These are phyloP conservation scores for Liasis olivaceus DNA, from an alignment of 2,797 vertebrate genomes.

Conservation along the genomic window DNA sequence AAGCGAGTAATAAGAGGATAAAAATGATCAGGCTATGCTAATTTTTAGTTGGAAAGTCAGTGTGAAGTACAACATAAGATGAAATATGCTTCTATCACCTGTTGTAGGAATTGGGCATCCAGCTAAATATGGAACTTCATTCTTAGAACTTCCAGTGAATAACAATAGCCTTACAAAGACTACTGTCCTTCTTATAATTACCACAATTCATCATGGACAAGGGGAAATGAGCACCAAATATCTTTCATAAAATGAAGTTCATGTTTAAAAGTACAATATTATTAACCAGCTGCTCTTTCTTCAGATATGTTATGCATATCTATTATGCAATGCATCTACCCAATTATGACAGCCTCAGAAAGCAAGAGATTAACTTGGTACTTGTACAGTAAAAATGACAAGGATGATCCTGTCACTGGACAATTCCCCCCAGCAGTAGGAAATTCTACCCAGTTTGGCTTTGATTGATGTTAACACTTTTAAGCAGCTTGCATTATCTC, in stretches of 20 bases:
- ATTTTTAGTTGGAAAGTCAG: constrained; percentile 69
- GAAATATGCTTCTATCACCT: constrained; percentile 73
- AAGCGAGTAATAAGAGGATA: constrained; percentile 74
- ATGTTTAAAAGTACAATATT: constrained; percentile 51
- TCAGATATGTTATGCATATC: constrained; percentile 64
- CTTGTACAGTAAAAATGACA: constrained; percentile 24
- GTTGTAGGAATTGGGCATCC: constrained; percentile 66
- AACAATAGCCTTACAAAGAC: constrained; percentile 78
- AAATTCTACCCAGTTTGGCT: background rate
- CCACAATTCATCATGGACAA: constrained; percentile 70
- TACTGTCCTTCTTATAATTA: constrained; percentile 79
- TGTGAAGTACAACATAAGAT: constrained; percentile 70
- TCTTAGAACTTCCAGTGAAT: constrained; percentile 74
- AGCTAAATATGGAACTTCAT: constrained; percentile 74
- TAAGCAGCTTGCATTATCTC: background rate
- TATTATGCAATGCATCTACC: constrained; percentile 51
- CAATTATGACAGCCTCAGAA: constrained; percentile 55
- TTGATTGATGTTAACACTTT: background rate
- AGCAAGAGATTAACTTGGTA: constrained; percentile 48
- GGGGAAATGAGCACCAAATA: constrained; percentile 64
- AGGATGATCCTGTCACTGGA: background rate
- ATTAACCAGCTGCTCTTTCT: constrained; percentile 56
- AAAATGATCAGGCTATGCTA: constrained; percentile 74
- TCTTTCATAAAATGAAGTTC: constrained; percentile 43
- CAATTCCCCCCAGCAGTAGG: background rate